Evolutionary conservation across 2,888 invertebrate species (phyloP).

Genomic region (Therioaphis trifolii): DNA sequence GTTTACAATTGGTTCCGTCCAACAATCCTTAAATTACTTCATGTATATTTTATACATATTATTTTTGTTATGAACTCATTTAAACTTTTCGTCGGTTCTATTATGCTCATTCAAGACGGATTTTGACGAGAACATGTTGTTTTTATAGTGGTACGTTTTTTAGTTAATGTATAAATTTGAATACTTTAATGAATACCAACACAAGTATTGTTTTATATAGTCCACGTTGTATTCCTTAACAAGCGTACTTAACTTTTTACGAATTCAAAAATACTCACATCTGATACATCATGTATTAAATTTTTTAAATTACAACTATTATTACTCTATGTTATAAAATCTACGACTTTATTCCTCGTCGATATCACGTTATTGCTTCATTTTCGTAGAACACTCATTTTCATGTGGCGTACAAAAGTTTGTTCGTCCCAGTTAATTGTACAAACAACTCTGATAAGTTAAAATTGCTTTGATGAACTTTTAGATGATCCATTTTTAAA

Average conservation of each 20-base stretch:
- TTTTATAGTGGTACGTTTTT: not conserved
- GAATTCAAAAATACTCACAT: not conserved
- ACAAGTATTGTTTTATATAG: not conserved
- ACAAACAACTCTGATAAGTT: not conserved
- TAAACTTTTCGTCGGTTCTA: conserved; percentile 11
- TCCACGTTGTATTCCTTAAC: not conserved
- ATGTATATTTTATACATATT: not conserved
- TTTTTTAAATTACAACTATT: not conserved
- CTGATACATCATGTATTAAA: not conserved
- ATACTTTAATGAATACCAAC: not conserved
- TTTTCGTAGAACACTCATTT: conserved; percentile 14
- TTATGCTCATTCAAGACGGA: not conserved
- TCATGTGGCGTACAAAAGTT: conserved; percentile 34
- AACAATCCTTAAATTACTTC: not conserved
- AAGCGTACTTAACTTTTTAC: not conserved
- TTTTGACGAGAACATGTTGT: not conserved
- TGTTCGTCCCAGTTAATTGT: not conserved
- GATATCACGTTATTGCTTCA: conserved; percentile 21
- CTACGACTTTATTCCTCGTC: conserved; percentile 5
- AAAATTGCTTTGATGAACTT: not conserved
- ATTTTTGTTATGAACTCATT: not conserved
- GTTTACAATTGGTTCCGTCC: not conserved
- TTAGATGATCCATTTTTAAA: too few species aligned
- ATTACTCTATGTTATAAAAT: not conserved
- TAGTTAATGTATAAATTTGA: not conserved